Base-by-base conservation (phyloP, 1,140 invertebrate species). In the Holcopasites calliopsidis region DNA sequence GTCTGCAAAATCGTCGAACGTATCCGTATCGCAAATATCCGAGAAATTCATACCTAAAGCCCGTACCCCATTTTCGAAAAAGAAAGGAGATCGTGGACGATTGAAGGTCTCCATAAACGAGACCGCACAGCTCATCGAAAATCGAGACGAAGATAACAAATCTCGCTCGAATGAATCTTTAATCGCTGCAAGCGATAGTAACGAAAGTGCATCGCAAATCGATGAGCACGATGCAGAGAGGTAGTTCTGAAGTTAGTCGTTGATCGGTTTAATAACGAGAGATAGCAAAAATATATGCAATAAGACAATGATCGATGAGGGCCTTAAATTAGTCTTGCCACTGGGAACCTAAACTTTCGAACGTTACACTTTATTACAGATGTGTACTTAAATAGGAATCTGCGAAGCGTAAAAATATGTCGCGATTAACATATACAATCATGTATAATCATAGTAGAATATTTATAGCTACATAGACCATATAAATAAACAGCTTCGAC, bases 51-150 rank as follows among this genome's bases (percentile, higher is more conserved):
- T 50, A 31, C 11, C 6, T 5, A 87, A 88, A 52, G 78, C 79
- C 13, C 81, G 83, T 28, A n/a, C 38, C 13, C 81, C 58, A 8
- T 75, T 61, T 11, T 66, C 70, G 11, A 90, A 89, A 49, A 92
- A 88, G n/a, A 91, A 84, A 90, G 85, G 61, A 82, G 91, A 90
- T 60, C 84, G 90, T 1, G 85, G 87, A 35, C 81, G 87, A 5
- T 77, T 91, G 0, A 88, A 90, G 49, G 93, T 93, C 2, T 93
- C 93, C 0, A 93, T 93, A 35, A 93, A 93, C 73, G 93, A 93
- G 66, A 93, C 89, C 1, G 91, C 92, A 3, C 91, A 93, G 82
- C 82, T 91, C 0, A 93, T 93, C 47, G 90, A 92, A 42, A 92
- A 92, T 52, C 88, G 92, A 64, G 80, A 91, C 2, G 77, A 88